A percentile compares a stretch with the other conserved stretches of the same genome.
phyloP scores from a whole-genome alignment of 2,797 vertebrate species.

The Brachymystax lenok region DNA sequence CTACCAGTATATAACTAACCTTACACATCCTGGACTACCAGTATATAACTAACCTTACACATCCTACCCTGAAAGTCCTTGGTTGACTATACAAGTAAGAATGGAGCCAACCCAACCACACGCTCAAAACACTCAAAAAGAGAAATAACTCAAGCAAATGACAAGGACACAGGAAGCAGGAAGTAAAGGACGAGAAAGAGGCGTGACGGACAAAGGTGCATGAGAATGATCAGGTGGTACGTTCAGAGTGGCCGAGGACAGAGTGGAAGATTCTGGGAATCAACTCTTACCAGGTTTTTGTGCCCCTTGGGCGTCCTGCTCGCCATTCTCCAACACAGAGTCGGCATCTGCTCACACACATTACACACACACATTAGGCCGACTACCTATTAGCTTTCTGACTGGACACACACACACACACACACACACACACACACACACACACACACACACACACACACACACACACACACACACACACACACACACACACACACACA shows the following conservation, averaged over 20 bases:
- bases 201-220: constrained; percentile 15
- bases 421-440: constrained; percentile 31
- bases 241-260: constrained; percentile 25
- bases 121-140: not conserved
- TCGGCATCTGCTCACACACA: constrained; percentile 65
- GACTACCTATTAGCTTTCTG: constrained; percentile 10
- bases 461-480: constrained; percentile 31
- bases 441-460: constrained; percentile 25
- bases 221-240: constrained; percentile 6
- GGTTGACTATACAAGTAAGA: not conserved
- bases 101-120: constrained; percentile 9
- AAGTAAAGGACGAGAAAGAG: constrained; percentile 11
- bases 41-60: not conserved
- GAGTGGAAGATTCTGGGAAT: constrained; percentile 36
- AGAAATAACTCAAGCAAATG: constrained; percentile 9
- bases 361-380: constrained; percentile 10
- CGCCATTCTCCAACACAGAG: constrained; percentile 82
- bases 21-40: not conserved
- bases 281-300: constrained; percentile 80
- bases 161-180: constrained; percentile 21
- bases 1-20: too few species aligned
- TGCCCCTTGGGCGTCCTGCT: constrained; percentile 77
- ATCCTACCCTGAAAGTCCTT: not conserved
- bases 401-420: constrained; percentile 25
- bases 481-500: not conserved